A percentile compares a stretch with the other conserved stretches of the same genome.
Evolutionary conservation across 2,888 invertebrate species (phyloP).

Genomic region (Drosophila borealis): DNA sequence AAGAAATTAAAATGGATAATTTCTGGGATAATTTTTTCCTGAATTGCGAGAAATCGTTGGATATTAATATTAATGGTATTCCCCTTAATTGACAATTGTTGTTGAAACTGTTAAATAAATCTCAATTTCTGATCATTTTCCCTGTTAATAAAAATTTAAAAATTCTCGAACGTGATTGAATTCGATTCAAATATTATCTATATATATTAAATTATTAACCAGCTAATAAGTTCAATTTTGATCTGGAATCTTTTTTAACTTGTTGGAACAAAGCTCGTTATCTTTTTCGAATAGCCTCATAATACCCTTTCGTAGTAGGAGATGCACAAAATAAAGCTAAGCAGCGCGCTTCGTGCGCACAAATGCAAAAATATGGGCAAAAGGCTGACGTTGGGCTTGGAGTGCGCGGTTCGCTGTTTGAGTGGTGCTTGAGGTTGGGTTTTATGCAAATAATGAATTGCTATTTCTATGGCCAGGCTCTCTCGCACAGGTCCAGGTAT

Average conservation of each 20-base stretch:
- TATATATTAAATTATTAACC: too few relatives aligned
- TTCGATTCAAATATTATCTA: too few relatives aligned
- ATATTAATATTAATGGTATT: too few relatives aligned
- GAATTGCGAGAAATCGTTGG: too few relatives aligned
- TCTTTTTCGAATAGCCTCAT: neutral
- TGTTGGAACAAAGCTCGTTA: neutral
- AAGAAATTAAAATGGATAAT: neutral
- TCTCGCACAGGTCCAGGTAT: conserved; percentile 19
- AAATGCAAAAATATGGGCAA: conserved; percentile 44
- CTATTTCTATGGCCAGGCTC: conserved; percentile 45
- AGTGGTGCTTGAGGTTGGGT: conserved; percentile 52
- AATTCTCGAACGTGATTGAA: too few relatives aligned
- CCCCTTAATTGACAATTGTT: too few relatives aligned
- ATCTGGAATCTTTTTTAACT: neutral
- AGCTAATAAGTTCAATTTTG: too few relatives aligned
- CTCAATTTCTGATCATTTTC: too few relatives aligned
- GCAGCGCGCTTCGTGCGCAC: conserved; percentile 24
- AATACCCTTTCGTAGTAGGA: conserved; percentile 2
- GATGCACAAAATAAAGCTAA: conserved; percentile 19
- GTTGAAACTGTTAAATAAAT: too few relatives aligned
- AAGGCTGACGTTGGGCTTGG: conserved; percentile 25
- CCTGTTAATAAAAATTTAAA: too few relatives aligned
- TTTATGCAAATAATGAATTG: conserved; percentile 62
- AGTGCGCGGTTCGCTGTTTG: conserved; percentile 35
- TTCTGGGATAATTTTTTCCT: too few relatives aligned